Conservation (phyloP, 2,797 vertebrate species). For the Apogon hyalosoma region DNA sequence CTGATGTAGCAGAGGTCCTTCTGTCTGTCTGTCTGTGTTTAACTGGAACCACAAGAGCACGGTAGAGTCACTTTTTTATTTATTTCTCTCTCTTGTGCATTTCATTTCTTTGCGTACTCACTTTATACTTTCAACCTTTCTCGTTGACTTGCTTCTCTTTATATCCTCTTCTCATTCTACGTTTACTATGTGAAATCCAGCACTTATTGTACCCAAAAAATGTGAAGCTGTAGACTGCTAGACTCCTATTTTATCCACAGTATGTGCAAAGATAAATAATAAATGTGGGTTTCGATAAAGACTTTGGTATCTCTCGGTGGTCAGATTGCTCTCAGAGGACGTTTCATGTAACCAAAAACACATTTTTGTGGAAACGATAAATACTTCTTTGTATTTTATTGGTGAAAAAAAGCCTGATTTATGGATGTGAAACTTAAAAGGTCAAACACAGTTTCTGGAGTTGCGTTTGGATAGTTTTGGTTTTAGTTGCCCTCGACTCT, state of each 20-base stretch:
- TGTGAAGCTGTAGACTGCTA: too few relatives aligned
- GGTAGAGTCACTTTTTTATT: slow-evolving; percentile 49
- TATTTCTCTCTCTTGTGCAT: slow-evolving; percentile 13
- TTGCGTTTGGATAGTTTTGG: too few relatives aligned
- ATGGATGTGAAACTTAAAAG: slow-evolving; percentile 15
- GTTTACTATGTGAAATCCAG: too few relatives aligned
- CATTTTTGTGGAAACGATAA: background rate
- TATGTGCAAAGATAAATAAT: background rate
- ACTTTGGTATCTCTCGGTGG: background rate
- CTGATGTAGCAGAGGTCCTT: slow-evolving; percentile 55
- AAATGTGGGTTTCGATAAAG: background rate
- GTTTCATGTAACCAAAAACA: background rate
- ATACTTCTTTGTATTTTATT: background rate
- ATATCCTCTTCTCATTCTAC: too few relatives aligned
- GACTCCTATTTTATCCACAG: too few relatives aligned
- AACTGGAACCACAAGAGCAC: slow-evolving; percentile 50
- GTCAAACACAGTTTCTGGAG: background rate
- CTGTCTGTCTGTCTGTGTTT: slow-evolving; percentile 32
- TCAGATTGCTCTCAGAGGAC: background rate
- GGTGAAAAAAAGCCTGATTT: background rate
- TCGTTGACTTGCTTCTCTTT: background rate
- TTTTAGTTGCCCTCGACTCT: too few relatives aligned
- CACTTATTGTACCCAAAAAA: too few relatives aligned
- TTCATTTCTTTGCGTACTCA: background rate
- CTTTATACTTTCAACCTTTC: background rate